A percentile compares a stretch with the other conserved stretches of the same genome.
These are phyloP conservation scores for Ganaspis brasiliensis DNA, from an alignment of 2,888 invertebrate genomes.

Conservation along the genomic window DNA sequence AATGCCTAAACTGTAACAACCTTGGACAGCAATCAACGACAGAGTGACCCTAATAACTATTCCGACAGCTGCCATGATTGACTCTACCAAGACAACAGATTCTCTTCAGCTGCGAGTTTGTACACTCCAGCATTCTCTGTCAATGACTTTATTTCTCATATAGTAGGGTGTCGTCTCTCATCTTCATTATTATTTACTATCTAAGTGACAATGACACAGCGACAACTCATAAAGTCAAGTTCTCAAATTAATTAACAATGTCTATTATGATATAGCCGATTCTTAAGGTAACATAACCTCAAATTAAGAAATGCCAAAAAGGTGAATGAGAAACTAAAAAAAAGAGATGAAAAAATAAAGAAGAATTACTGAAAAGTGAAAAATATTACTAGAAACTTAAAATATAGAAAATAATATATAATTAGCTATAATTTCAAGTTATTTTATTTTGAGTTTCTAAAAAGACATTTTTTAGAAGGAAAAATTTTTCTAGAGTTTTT, in stretches of 20 bases:
- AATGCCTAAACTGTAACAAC: conserved; percentile 73
- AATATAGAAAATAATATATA: too few relatives aligned
- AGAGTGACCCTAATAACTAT: conserved; percentile 76
- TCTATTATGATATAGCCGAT: background rate
- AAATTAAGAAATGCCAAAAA: too few relatives aligned
- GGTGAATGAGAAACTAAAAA: too few relatives aligned
- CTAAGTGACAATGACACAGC: background rate
- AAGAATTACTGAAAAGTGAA: too few relatives aligned
- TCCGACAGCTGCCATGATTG: conserved; percentile 34
- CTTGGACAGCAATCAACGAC: conserved; percentile 74
- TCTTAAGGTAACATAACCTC: too few relatives aligned
- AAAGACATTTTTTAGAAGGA: too few relatives aligned
- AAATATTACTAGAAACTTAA: too few relatives aligned
- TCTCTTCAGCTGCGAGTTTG: conserved; percentile 12
- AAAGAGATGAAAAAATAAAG: too few relatives aligned
- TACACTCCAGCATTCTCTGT: background rate
- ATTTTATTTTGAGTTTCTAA: too few relatives aligned
- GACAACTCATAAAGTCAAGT: background rate
- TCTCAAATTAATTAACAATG: background rate
- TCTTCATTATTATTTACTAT: background rate
- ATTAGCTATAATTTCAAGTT: too few relatives aligned
- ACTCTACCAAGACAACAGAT: background rate
- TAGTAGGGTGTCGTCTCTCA: background rate
- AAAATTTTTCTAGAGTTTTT: too few relatives aligned
- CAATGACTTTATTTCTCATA: conserved; percentile 1